A percentile compares a stretch with the other conserved stretches of the same genome.
Evolutionary conservation across 2,888 invertebrate species (phyloP).

Genomic region (Taphrorychus bicolor): DNA sequence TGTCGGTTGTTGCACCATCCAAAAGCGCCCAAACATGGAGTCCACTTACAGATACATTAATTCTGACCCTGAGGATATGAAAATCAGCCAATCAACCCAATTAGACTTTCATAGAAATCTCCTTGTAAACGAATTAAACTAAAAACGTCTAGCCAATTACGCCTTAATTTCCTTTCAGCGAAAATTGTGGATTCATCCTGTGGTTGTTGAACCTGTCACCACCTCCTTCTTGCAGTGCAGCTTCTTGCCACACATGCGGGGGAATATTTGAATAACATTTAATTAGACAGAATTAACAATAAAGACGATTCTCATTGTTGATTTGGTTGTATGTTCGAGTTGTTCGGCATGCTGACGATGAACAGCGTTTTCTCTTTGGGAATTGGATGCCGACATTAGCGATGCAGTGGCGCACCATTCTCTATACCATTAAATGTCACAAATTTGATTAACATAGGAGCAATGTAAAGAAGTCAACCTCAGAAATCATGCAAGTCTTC

Average conservation of each 20-base stretch:
- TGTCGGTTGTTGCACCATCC: too few relatives aligned
- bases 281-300: conserved; percentile 43
- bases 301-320: conserved; percentile 39
- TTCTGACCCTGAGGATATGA: neutral
- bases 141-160: conserved; percentile 4
- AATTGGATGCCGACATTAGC: conserved; percentile 21
- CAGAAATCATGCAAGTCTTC: too few relatives aligned
- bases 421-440: too few relatives aligned
- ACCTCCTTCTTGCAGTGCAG: neutral
- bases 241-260: conserved; percentile 35
- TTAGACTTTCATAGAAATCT: neutral
- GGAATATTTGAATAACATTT: conserved; percentile 43
- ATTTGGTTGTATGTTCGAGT: conserved; percentile 25
- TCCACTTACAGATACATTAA: too few relatives aligned
- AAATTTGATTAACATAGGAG: too few relatives aligned
- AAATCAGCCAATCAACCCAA: neutral
- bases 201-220: conserved; percentile 14
- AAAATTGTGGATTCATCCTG: conserved; percentile 33
- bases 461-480: too few relatives aligned
- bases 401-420: conserved; percentile 28
- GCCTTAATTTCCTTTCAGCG: neutral
- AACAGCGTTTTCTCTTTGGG: conserved; percentile 29
- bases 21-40: too few relatives aligned
- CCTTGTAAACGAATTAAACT: neutral
- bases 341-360: conserved; percentile 35